Percentiles rank a stretch among this genome's conserved stretches.
Conservation (phyloP, 2,113 vertebrate species). For the Festucalex cinctus region DNA sequence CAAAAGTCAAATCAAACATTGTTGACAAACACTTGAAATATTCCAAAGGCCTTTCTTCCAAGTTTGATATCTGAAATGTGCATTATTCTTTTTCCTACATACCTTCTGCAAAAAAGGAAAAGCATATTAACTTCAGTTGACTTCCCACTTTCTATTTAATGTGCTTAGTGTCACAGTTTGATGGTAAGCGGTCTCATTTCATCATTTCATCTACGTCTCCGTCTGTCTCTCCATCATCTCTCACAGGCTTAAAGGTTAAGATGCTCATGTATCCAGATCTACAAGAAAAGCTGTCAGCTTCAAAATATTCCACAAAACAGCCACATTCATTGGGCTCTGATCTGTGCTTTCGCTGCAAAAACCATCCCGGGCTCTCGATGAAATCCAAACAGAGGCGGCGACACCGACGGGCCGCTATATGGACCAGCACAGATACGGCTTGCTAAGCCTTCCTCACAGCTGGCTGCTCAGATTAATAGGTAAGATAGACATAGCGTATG, state of each 20-base stretch:
- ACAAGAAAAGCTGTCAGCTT: conserved; percentile 3
- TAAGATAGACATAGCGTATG: conserved; percentile 69
- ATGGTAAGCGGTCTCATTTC: conserved; percentile 1
- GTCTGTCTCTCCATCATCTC: conserved; percentile 6
- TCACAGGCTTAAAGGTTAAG: conserved; percentile 19
- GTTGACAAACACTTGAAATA: not conserved
- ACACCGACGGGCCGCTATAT: conserved; percentile 47
- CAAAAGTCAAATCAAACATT: not conserved
- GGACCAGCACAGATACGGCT: conserved; percentile 61
- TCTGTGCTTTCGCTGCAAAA: conserved; percentile 49
- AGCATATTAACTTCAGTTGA: conserved; percentile 2
- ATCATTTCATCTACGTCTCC: conserved; percentile 12
- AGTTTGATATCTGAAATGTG: not conserved
- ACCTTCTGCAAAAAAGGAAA: not conserved
- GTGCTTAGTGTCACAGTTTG: conserved; percentile 11
- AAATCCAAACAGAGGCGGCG: conserved; percentile 66
- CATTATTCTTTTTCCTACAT: not conserved
- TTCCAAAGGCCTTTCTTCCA: not conserved
- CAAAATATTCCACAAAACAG: conserved; percentile 40
- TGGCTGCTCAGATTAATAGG: conserved; percentile 76
- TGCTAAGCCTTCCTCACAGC: conserved; percentile 63
- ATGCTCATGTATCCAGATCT: conserved; percentile 8
- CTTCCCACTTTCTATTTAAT: conserved; percentile 15
- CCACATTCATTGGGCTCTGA: conserved; percentile 41
- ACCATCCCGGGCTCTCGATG: conserved; percentile 49